Evolutionary conservation across 2,113 vertebrate species (phyloP), one percentile per base, ranked within the genome.

Genomic region (Conger conger): DNA sequence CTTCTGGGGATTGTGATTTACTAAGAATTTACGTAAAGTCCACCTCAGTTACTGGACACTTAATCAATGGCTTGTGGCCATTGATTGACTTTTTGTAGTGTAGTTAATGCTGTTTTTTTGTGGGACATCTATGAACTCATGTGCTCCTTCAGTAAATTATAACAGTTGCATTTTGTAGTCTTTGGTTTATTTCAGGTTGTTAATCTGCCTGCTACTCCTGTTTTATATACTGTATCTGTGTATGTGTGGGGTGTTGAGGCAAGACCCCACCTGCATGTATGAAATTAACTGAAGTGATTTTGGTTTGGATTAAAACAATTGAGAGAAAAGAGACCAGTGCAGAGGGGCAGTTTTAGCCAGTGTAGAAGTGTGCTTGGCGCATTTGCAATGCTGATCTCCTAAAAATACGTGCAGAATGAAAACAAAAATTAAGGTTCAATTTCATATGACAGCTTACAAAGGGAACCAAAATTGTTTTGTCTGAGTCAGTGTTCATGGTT

Each of bases 31-130:
- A 87, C 86, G 68, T 83, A 76, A 15, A 83, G 33, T 36, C 20
- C 57, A 0, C 42, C 77, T 86, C 82, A 85, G 50, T 50, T 79
- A 84, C 85, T 38, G 81, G 83, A 85, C 35, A 76, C 40, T 88
- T 84, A 88, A 89, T 90, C 84, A 89, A 82, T 81, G 53, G 76
- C 18, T 85, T 89, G 54, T n/a, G 83, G 82, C 20, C 89, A 85
- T 84, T 86, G 77, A 88, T 82, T 81, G 40, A 27, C 83, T 90
- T 86, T 83, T 86, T 87, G 30, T 88, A 80, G 83, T 40, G 85
- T 87, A 88, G 76, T 82, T 86, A 88, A 85, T 84, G 53, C 80
- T 83, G 20, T 84, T 88, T 91, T 85, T 57, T 37, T 27, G 17
- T 33, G 37, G 33, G 33, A 63, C 0, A 20, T 63, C 20, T 63